Percentiles rank a stretch among this genome's conserved stretches.
These are phyloP conservation scores for Sinocyclocheilus maitianheensis DNA, from an alignment of 2,113 vertebrate genomes.

Conservation along the genomic window DNA sequence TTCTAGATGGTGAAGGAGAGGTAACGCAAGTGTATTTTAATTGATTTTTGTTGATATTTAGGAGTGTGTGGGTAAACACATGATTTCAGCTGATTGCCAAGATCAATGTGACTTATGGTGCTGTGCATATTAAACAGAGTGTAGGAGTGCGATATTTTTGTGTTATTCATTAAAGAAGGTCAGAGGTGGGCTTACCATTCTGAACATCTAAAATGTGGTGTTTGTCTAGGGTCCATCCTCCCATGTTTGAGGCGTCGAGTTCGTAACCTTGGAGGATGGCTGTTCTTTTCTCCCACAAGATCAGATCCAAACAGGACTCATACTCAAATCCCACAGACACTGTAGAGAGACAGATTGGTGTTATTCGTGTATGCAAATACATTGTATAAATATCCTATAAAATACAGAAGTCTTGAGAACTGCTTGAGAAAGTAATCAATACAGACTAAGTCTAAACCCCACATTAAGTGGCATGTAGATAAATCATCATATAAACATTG, in stretches of 20 bases:
- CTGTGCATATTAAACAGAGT: not conserved
- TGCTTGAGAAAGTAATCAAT: not conserved
- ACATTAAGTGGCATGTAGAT: conserved; percentile 37
- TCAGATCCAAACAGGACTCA: conserved; percentile 95
- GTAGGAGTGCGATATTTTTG: conserved; percentile 7
- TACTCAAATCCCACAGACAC: conserved; percentile 98
- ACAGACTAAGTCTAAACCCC: conserved; percentile 7
- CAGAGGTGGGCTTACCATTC: conserved; percentile 80
- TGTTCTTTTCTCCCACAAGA: conserved; percentile 96
- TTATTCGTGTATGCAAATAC: conserved; percentile 23
- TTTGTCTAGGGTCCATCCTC: conserved; percentile 92
- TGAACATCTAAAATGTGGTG: conserved; percentile 97
- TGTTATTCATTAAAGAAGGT: not conserved
- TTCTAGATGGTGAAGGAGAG: not conserved
- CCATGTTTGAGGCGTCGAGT: conserved; percentile 95
- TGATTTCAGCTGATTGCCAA: not conserved
- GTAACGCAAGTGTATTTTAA: not conserved
- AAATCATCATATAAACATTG: conserved; percentile 1
- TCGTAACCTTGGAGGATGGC: conserved; percentile 92
- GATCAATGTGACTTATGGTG: not conserved
- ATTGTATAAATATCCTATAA: conserved; percentile 40
- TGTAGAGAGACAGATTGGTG: conserved; percentile 62
- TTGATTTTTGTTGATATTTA: not conserved
- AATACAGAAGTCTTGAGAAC: conserved; percentile 9
- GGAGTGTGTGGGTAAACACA: not conserved